Conservation (phyloP, 2,888 invertebrate genomes). For the Melangyna quadrimaculata region DNA sequence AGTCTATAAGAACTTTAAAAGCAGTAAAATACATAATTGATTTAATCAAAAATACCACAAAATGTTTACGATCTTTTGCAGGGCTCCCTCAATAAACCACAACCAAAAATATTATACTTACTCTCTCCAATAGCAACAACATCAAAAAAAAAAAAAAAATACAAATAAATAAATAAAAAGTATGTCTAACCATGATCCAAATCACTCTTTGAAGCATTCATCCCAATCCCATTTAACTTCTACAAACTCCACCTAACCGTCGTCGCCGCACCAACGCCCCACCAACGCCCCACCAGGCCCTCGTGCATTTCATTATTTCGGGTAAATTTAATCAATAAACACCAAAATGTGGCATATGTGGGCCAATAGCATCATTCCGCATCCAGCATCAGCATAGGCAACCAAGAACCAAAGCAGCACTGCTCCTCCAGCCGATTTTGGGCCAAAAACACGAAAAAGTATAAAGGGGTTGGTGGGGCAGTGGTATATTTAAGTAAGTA, state of each 20-base stretch:
- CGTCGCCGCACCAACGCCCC: too few species aligned
- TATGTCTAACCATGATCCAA: slow-evolving; percentile 44
- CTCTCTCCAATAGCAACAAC: background rate
- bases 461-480: background rate
- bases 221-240: slow-evolving; percentile 1
- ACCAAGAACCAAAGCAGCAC: slow-evolving; percentile 18
- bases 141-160: background rate
- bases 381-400: background rate
- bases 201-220: slow-evolving; percentile 29
- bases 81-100: slow-evolving; percentile 65
- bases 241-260: too few species aligned
- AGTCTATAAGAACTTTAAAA: slow-evolving; percentile 15
- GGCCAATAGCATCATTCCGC: slow-evolving; percentile 57
- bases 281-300: background rate
- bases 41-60: slow-evolving; percentile 69
- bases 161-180: background rate
- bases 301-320: slow-evolving; percentile 50
- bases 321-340: slow-evolving; percentile 71
- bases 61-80: slow-evolving; percentile 63
- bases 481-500: background rate
- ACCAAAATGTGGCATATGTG: slow-evolving; percentile 67
- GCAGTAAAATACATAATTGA: slow-evolving; percentile 60
- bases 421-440: background rate
- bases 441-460: slow-evolving; percentile 8
- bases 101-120: slow-evolving; percentile 18